phyloP scores from a whole-genome alignment of 1,140 invertebrate species.

The Saxidomus purpurata region DNA sequence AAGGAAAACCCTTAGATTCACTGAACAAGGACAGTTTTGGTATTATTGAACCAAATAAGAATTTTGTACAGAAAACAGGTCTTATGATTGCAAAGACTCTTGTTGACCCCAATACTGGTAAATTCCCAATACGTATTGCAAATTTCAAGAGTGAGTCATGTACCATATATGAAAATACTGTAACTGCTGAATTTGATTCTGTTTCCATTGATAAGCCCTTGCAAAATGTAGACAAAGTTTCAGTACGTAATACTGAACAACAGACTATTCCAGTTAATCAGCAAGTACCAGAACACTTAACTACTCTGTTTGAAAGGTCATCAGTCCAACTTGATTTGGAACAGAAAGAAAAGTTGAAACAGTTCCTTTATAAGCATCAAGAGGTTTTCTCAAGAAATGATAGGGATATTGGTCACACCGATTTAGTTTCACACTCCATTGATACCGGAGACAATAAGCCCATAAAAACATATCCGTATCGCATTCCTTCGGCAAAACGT shows the following conservation, averaged over 20 bases:
- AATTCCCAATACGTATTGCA: constrained; percentile 34
- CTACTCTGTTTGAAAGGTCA: not conserved
- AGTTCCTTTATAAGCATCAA: constrained; percentile 6
- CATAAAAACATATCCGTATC: not conserved
- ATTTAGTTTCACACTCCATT: too few species aligned
- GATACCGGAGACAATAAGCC: too few species aligned
- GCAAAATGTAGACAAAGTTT: too few species aligned
- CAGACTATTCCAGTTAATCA: too few species aligned
- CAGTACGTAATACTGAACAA: too few species aligned
- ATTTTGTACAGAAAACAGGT: not conserved
- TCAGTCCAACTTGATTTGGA: not conserved
- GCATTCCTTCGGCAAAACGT: not conserved
- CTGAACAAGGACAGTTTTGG: not conserved
- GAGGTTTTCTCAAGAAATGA: too few species aligned
- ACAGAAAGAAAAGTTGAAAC: not conserved
- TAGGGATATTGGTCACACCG: too few species aligned
- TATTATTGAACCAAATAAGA: not conserved
- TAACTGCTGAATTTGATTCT: constrained; percentile 37
- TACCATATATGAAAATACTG: constrained; percentile 41
- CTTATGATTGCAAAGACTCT: not conserved
- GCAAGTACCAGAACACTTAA: constrained; percentile 4
- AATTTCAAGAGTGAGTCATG: constrained; percentile 14
- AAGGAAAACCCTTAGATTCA: not conserved
- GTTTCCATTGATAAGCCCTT: not conserved
- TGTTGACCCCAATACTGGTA: not conserved